Evolutionary conservation across 2,797 vertebrate genomes (phyloP).

Genomic region (Danio jaintianensis): DNA sequence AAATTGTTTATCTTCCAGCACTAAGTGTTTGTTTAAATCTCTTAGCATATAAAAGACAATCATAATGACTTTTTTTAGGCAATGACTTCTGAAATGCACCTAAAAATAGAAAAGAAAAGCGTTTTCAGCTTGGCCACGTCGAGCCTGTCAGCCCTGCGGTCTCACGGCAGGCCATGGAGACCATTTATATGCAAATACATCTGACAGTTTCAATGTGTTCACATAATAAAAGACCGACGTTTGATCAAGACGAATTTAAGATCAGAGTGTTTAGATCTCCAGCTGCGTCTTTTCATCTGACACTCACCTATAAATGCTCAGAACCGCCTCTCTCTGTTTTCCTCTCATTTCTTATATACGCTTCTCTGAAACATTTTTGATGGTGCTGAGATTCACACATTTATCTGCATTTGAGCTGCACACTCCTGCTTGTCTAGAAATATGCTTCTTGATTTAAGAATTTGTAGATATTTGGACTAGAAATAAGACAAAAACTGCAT

Average conservation of each 20-base stretch:
- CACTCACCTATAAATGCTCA: constrained; percentile 52
- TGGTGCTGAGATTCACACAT: neutral
- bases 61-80: neutral
- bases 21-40: too few species aligned
- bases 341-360: neutral
- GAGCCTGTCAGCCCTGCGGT: constrained; percentile 71
- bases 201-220: constrained; percentile 76
- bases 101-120: constrained; percentile 11
- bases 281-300: constrained; percentile 56
- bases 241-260: constrained; percentile 77
- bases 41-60: neutral
- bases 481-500: too few species aligned
- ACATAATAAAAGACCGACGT: constrained; percentile 77
- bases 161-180: constrained; percentile 70
- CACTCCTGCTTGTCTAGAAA: too few species aligned
- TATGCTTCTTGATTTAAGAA: too few species aligned
- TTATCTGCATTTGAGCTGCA: neutral
- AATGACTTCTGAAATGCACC: neutral
- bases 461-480: too few species aligned
- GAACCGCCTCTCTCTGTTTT: constrained; percentile 11
- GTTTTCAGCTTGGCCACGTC: constrained; percentile 68
- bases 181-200: constrained; percentile 83
- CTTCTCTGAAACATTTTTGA: neutral
- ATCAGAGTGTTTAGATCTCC: constrained; percentile 64
- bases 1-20: too few species aligned